Evolutionary conservation across 1,140 invertebrate species (phyloP), one percentile per base, ranked within the genome.

Genomic region (Leguminivora glycinivorella): DNA sequence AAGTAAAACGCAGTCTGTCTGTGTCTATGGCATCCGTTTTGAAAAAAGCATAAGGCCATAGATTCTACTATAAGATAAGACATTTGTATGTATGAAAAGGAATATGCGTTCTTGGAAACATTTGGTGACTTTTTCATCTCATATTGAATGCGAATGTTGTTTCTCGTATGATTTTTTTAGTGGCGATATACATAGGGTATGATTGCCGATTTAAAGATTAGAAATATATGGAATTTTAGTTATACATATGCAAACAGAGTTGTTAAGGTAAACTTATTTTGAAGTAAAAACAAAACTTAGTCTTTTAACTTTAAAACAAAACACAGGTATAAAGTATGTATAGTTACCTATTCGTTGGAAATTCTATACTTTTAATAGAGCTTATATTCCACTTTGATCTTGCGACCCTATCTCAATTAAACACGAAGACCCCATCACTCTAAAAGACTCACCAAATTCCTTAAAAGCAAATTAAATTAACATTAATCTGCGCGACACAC

Each of bases 1-100:
- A 52, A 52, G 47, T 52, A 52, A 52, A 52, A 52, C 22, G 47
- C 47, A 52, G 47, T 52, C 17, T 19, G 47, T 52, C 14, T 34
- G 31, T 43, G 40, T 17, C 40, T 43, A 52, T 52, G 47, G 47
- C n/a, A 2, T 43, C n/a, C 9, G 6, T 22, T 52, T 52, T 10
- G 19, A 52, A 52, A 52, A 52, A 4, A 22, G 19, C 47, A 9
- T 52, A 52, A 9, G 10, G 7, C 0, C 17, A 4, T 19, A 2
- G 47, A 52, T 9, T 9, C 22, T 22, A 1, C 1, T 22, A 5
- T 52, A 10, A 10, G 17, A 52, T 22, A 52, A 17, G 17, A 52
- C 19, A 22, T 52, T 52, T 22, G 17, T 19, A 17, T 43, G 40
- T n/a, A 43, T 17, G n/a, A 5, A 43, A 17, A 43, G 7, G 47